Evolutionary conservation across 2,113 vertebrate species (phyloP), one percentile per base, ranked within the genome.

Genomic region (Indicator indicator): DNA sequence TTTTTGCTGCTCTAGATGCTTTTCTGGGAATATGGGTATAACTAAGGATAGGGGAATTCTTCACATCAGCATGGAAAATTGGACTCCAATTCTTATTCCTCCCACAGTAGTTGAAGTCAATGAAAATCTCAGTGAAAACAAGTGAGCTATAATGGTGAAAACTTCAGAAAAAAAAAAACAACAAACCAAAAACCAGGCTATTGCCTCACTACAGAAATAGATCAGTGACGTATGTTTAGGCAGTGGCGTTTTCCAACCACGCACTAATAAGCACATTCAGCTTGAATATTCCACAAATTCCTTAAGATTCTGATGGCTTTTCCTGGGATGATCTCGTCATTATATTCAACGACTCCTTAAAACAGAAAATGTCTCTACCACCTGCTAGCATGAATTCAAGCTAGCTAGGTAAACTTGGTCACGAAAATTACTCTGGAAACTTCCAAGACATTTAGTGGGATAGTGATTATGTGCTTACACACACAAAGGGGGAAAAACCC

Each of bases 201-300:
- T 69, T 10, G 10, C 83, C 67, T 90, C 79, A 58, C 62, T 78
- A 70, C 78, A 83, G 89, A 89, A 96, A 94, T 91, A 93, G 83
- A 86, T 33, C 69, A 55, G 11, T 50, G 68, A 88, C 76, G 74
- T 71, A 76, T 81, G 62, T 70, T 94, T 65, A 90, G 54, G 52
- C 81, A 80, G 87, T 72, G 89, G 63, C 84, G 84, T 95, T 91
- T 96, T 85, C 91, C 58, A 92, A 28, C 87, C 52, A 42, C n/a
- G 59, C 73, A 82, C 70, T 95, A 95, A 64, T 82, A 89, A 72
- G 91, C 94, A 87, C 59, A 90, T 38, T 90, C 72, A 60, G 75
- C 50, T 81, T 82, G 54, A 93, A 75, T 95, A 95, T 78, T 94
- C 65, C 67, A 88, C 28, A 84, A 59, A 86, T 88, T 95, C 83